Evolutionary conservation across 1,140 invertebrate species (phyloP).

Genomic region (Tetramorium parvispinum): DNA sequence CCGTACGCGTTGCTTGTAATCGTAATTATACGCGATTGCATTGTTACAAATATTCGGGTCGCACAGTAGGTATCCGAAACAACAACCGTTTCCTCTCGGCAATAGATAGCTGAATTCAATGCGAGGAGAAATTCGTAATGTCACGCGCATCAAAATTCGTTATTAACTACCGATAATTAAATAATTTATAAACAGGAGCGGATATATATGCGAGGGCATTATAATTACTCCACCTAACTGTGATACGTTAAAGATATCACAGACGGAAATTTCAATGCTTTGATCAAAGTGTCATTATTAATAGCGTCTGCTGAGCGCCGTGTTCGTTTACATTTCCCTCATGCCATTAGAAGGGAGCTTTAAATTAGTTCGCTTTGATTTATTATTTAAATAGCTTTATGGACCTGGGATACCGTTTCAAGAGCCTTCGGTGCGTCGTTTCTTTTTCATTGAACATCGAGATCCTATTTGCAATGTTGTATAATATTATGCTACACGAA

Average conservation of each 20-base stretch:
- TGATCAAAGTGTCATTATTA: conserved; percentile 48
- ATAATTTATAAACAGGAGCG: neutral
- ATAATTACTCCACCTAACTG: neutral
- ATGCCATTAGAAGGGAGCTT: neutral
- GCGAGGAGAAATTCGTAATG: neutral
- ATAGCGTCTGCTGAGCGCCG: neutral
- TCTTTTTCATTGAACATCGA: conserved; percentile 23
- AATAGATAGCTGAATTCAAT: neutral
- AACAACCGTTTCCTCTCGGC: neutral
- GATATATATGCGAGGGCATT: neutral
- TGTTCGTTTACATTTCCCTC: conserved; percentile 23
- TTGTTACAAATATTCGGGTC: conserved; percentile 41
- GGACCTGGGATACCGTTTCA: neutral
- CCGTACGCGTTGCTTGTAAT: conserved; percentile 19
- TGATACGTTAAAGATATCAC: neutral
- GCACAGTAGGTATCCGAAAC: neutral
- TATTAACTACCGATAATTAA: neutral
- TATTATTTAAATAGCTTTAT: conserved; percentile 50
- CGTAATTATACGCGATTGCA: conserved; percentile 36
- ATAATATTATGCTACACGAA: neutral
- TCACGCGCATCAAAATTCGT: neutral
- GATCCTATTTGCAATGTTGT: neutral
- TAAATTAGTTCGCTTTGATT: conserved; percentile 25
- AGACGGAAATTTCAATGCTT: conserved; percentile 22
- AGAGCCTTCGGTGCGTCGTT: neutral